Percentiles rank a stretch among this genome's conserved stretches.
Conservation (phyloP, 2,113 vertebrate genomes). For the Reinhardtius hippoglossoides region DNA sequence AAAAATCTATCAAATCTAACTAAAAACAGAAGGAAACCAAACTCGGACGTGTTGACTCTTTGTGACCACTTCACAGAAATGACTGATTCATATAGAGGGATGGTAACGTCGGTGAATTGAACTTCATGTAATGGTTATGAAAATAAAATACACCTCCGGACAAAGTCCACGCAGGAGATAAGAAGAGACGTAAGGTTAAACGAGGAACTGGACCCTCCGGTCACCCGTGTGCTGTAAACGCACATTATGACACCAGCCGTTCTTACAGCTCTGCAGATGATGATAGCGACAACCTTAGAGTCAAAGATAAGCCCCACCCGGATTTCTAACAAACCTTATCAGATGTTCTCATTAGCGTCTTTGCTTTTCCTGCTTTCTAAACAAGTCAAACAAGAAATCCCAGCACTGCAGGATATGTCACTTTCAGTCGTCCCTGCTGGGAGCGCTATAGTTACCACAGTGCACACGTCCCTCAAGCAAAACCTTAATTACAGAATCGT, state of each 20-base stretch:
- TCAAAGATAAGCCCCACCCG: no score
- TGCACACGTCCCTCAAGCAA: background rate
- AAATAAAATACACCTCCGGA: background rate
- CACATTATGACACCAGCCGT: background rate
- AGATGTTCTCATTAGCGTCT: background rate
- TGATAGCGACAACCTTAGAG: no score
- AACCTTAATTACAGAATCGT: background rate
- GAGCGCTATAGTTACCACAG: no score
- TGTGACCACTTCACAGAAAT: no score
- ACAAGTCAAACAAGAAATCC: conserved; percentile 34
- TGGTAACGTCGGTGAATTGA: background rate
- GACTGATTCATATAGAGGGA: no score
- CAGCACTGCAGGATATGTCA: no score
- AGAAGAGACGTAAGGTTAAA: conserved; percentile 5
- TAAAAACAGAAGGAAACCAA: no score
- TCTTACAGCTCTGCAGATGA: background rate
- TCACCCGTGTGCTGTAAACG: background rate
- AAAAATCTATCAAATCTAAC: no score
- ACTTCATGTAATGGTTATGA: background rate
- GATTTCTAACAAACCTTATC: background rate
- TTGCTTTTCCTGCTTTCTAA: background rate
- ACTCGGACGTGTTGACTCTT: no score
- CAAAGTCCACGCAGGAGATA: conserved; percentile 44
- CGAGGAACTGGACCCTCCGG: background rate
- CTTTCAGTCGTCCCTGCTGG: no score